Base-by-base conservation (phyloP, 92 coral and sea anemone genomes). In the Zoanthus solanderi region DNA sequence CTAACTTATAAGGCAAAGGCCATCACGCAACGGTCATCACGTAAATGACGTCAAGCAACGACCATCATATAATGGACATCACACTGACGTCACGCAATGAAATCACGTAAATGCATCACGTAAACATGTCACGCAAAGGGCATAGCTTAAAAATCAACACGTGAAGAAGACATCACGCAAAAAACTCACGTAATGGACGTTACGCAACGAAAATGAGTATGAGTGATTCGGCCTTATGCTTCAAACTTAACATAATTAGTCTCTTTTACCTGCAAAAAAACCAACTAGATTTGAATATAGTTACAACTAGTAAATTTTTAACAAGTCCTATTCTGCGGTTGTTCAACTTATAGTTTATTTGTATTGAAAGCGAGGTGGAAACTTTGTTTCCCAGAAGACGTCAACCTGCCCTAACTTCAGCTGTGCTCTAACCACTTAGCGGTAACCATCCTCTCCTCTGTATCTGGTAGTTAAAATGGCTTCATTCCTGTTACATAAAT, bases 401-500 rank as follows among this genome's bases (percentile, higher is more conserved):
- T 37, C 53, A 48, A 7, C 34, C 23, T 23, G 13, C 42, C 6
- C 60, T 12, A 28, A 65, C 58, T 63, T 47, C 10, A 47, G 44
- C 46, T 46, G 52, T 28, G 14, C 65, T 17, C 63, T 46, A 80
- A 81, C 85, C 63, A 48, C 18, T 65, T 12, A 9, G 85, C 52
- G 69, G 37, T 16, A 37, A 65, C 29, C 16, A 9, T 13, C 28
- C 42, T 66, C 60, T 6, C 44, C 58, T 14, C 88, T 78, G 67
- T 47, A 32, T n/a, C 57, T 4, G 48, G 11, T 37, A 50, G 53
- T 56, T 12, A 34, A 85, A 65, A 29, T 68, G 32, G 78, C 16
- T 18, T 78, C 46, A 18, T 57, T 66, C 60, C 65, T 75, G 50
- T 92, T 94, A 97, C 99, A 97, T 97, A 90, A 97, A 97, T 48